These are phyloP conservation scores for Drosophila kepulauana DNA, from an alignment of 1,140 invertebrate species.

Conservation along the genomic window DNA sequence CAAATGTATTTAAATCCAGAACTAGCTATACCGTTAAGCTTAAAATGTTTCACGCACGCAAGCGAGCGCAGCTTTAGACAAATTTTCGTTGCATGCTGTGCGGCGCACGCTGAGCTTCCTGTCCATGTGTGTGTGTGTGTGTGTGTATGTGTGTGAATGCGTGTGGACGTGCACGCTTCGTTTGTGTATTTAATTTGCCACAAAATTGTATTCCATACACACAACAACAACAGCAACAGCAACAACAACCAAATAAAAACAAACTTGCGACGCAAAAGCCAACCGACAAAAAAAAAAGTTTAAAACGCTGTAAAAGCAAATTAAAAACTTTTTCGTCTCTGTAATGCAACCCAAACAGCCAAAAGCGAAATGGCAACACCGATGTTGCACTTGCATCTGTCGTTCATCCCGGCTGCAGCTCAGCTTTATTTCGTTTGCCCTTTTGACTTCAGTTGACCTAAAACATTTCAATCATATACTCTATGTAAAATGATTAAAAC, in stretches of 20 bases:
- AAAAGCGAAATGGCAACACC: conserved; percentile 55
- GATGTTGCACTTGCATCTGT: conserved; percentile 29
- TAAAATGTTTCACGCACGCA: conserved; percentile 64
- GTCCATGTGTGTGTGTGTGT: conserved; percentile 17
- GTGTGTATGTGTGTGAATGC: conserved; percentile 19
- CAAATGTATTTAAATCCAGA: conserved; percentile 37
- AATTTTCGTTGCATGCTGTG: conserved; percentile 71
- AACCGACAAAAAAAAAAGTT: conserved; percentile 42
- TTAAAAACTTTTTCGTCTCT: conserved; percentile 68
- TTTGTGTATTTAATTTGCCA: conserved; percentile 80
- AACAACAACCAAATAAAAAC: conserved; percentile 28
- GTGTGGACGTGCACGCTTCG: conserved; percentile 52
- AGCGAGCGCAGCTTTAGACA: conserved; percentile 48
- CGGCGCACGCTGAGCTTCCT: conserved; percentile 48
- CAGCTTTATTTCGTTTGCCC: conserved; percentile 10
- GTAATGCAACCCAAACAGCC: conserved; percentile 54
- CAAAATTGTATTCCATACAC: conserved; percentile 73
- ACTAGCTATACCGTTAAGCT: conserved; percentile 37
- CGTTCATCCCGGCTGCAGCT: conserved; percentile 6
- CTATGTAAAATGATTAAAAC: not conserved
- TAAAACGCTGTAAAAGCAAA: conserved; percentile 72
- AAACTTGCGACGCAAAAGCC: conserved; percentile 31
- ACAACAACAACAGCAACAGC: conserved; percentile 6
- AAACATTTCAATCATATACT: conserved; percentile 2
- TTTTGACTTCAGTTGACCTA: conserved; percentile 21